Base-by-base conservation (phyloP, 2,888 invertebrate species). In the Asteroscopus sphinx region DNA sequence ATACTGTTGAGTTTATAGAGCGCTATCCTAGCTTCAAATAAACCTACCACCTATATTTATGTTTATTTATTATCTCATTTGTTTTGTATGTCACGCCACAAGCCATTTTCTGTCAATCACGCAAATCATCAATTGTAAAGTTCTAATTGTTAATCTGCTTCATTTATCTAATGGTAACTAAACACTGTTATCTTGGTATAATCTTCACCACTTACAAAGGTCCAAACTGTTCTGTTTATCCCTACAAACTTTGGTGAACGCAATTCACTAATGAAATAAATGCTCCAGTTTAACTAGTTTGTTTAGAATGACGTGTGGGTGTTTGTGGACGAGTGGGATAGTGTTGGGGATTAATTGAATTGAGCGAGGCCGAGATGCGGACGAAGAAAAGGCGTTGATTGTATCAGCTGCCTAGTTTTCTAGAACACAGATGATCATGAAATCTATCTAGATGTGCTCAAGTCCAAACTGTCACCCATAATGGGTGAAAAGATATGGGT, bases 201-300 rank as follows among this genome's bases (percentile, higher is more conserved):
- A 66, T 69, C 67, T 59, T 21, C 21, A 42, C 39, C 33, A 58
- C 39, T 71, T 49, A 64, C 36, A 32, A 52, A 57, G 26, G 39
- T 46, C 58, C 44, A 4, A 52, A 51, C 9, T 25, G 49, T 39
- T 40, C 28, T 56, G 55, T 54, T 63, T 57, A 64, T 64, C 51
- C 48, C 47, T 49, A 47, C 32, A 35, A 55, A 69, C 49, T 65
- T 68, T 33, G 39, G 67, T 62, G 59, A 53, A 60, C 72, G 69
- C 71, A 76, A 78, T 79, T 74, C 56, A 73, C 76, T 78, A 81
- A 85, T 85, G 81, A 81, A 83, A 84, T 84, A 80, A 83, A 81
- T 72, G 78, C 61, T 76, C 48, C 67, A 71, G 67, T 80, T 81
- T 70, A 82, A 81, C 83, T 76, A 79, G 79, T 82, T 73, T 68